Evolutionary conservation across 2,113 vertebrate species (phyloP).

Genomic region (Cryptotis parvus): DNA sequence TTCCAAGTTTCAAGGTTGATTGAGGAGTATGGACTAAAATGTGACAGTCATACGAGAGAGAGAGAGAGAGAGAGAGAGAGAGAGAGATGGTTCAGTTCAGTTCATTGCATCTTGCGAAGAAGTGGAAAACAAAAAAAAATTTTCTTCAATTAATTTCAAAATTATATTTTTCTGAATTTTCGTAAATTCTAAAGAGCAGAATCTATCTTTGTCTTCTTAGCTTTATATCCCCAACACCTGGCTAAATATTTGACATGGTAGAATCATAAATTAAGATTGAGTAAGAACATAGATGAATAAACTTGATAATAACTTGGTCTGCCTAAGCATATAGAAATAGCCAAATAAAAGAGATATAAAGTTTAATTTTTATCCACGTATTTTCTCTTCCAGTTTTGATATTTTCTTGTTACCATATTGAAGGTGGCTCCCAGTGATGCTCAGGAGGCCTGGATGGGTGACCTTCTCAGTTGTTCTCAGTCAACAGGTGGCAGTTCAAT

Average conservation of each 20-base stretch:
- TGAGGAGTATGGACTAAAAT: neutral
- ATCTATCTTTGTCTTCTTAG: neutral
- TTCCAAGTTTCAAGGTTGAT: neutral
- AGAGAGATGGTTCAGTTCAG: neutral
- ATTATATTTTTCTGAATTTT: neutral
- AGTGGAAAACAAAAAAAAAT: neutral
- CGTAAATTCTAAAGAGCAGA: neutral
- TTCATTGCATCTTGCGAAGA: neutral
- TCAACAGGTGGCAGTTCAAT: no score
- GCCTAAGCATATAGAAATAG: neutral
- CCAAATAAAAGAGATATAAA: neutral
- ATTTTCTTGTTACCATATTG: constrained; percentile 9
- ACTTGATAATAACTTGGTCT: neutral
- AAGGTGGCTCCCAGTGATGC: neutral
- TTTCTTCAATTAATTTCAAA: neutral
- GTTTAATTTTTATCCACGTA: neutral
- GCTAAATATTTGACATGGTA: neutral
- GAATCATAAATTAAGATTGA: neutral
- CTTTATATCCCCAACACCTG: neutral
- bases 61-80: neutral
- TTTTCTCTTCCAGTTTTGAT: neutral
- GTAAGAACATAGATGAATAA: neutral
- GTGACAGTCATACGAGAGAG: neutral
- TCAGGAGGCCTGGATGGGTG: no score
- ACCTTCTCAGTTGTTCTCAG: no score